These are phyloP conservation scores for Apis laboriosa DNA, from an alignment of 1,140 invertebrate species.

Conservation along the genomic window DNA sequence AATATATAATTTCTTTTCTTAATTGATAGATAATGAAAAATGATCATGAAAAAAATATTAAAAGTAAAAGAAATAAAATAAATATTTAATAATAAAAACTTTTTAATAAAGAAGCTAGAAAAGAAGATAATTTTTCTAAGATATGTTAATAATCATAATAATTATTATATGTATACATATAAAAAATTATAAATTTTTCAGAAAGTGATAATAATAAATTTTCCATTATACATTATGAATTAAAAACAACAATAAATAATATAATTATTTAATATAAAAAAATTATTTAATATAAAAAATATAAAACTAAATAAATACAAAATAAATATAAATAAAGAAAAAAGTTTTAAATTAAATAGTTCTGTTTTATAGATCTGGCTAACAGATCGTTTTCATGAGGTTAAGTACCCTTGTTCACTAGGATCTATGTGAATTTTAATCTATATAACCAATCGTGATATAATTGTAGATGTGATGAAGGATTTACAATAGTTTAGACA, in stretches of 20 bases:
- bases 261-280: neutral
- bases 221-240: neutral
- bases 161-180: too few relatives aligned
- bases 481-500: conserved; percentile 52
- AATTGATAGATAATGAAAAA: too few relatives aligned
- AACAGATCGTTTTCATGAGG: neutral
- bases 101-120: too few relatives aligned
- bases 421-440: neutral
- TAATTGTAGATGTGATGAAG: neutral
- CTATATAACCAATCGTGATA: neutral
- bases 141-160: too few relatives aligned
- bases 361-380: neutral
- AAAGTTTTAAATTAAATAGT: neutral
- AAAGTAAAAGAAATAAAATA: too few relatives aligned
- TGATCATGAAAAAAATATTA: too few relatives aligned
- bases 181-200: too few relatives aligned
- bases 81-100: too few relatives aligned
- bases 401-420: neutral
- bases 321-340: neutral
- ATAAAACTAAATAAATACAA: neutral
- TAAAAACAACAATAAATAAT: neutral
- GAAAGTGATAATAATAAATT: neutral
- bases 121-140: too few relatives aligned
- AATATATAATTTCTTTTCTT: too few relatives aligned
- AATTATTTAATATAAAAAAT: neutral